Base-by-base conservation (phyloP, 2,797 vertebrate genomes). In the Phalanger gymnotis region DNA sequence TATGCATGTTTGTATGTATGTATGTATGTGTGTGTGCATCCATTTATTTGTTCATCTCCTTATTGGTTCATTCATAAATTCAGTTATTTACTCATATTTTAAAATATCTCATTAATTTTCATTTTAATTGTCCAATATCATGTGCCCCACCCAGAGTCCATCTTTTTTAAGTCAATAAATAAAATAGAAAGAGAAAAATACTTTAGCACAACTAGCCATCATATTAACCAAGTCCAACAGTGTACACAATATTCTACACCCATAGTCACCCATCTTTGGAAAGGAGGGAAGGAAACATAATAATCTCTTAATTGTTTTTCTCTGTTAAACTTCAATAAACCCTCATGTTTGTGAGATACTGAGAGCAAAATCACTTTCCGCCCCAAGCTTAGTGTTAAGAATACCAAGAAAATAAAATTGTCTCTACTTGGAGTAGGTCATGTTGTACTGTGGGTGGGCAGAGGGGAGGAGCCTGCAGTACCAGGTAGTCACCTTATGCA, bases 11-110 rank as follows among this genome's bases (percentile, higher is more conserved):
- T n/a, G n/a, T n/a, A n/a, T n/a, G n/a, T n/a, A n/a, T n/a, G n/a
- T n/a, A n/a, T n/a, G n/a, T n/a, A n/a, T 66, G 31, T 34, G 16
- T 14, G 3, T 0, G 16, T 0, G 10, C 4, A 34, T 34, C 4
- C 58, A 16, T 34, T 66, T 34, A n/a, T 66, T 66, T 66, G 19
- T 66, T n/a, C 13, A 14, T n/a, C n/a, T 66, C 14, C 58, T 16
- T 16, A 34, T 66, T 66, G 0, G 31, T 58, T 31, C 0, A n/a
- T n/a, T 66, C 13, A 66, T 34, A n/a, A 66, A n/a, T n/a, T n/a
- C n/a, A n/a, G n/a, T n/a, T n/a, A n/a, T 34, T 34, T 14, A 34
- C 34, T 61, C 58, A 61, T 61, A 34, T 14, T 61, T 61, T 14
- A 34, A 61, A 13, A 61, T 61, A 0, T 61, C 5, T 34, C 31